Evolutionary conservation across 2,888 invertebrate species (phyloP).

Genomic region (Panopea generosa): DNA sequence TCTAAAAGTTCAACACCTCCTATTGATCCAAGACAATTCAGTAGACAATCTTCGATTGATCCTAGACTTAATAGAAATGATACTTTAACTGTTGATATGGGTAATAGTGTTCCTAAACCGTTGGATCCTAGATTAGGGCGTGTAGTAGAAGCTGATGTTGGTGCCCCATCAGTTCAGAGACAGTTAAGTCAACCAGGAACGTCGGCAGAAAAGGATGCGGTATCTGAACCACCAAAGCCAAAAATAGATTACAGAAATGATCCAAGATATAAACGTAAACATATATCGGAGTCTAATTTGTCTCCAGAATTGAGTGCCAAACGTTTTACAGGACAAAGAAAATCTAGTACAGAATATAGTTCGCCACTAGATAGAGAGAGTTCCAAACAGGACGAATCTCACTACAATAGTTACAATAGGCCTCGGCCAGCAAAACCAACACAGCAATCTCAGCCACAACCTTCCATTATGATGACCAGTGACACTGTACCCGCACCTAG

Average conservation of each 20-base stretch:
- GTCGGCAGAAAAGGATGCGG: conserved; percentile 39
- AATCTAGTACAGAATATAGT: conserved; percentile 82
- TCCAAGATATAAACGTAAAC: conserved; percentile 83
- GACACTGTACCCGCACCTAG: conserved; percentile 46
- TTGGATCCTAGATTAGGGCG: conserved; percentile 39
- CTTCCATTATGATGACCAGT: conserved; percentile 18
- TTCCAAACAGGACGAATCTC: conserved; percentile 63
- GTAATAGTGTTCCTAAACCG: conserved; percentile 23
- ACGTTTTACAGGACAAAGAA: conserved; percentile 71
- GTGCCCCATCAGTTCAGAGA: conserved; percentile 42
- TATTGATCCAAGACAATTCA: conserved; percentile 49
- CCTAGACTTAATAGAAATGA: conserved; percentile 29
- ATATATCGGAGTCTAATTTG: conserved; percentile 50
- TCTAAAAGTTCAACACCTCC: conserved; percentile 39
- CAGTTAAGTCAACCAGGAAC: conserved; percentile 58
- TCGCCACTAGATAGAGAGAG: conserved; percentile 81
- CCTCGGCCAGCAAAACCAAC: conserved; percentile 62
- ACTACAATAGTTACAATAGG: conserved; percentile 81
- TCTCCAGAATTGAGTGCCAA: conserved; percentile 50
- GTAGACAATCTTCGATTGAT: conserved; percentile 44
- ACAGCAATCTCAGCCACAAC: conserved; percentile 24
- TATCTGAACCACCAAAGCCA: conserved; percentile 63
- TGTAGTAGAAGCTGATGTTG: conserved; percentile 27
- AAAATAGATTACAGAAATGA: conserved; percentile 82
- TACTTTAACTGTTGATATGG: conserved; percentile 9